Evolutionary conservation across 1,140 invertebrate genomes (phyloP).

Genomic region (Trichoplusia ni): DNA sequence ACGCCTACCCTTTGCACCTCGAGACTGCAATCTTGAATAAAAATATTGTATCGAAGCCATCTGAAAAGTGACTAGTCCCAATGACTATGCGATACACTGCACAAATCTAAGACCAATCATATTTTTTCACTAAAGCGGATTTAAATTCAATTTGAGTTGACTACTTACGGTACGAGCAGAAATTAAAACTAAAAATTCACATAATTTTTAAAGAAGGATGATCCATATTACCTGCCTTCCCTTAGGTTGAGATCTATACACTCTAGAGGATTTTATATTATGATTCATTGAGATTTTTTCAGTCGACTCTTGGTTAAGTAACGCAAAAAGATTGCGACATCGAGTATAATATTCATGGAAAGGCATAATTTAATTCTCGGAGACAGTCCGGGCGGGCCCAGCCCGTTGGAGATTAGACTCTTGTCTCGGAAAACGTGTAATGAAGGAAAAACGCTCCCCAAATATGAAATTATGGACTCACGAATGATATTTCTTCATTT

Average conservation of each 20-base stretch:
- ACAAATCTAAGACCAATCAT: no score
- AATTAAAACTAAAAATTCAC: conserved; percentile 19
- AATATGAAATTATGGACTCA: conserved; percentile 71
- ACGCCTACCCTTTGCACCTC: no score
- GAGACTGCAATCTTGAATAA: no score
- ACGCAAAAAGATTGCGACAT: conserved; percentile 72
- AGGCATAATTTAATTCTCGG: conserved; percentile 75
- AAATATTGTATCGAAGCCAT: no score
- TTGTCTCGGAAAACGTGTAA: conserved; percentile 72
- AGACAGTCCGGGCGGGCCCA: conserved; percentile 59
- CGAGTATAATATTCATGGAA: conserved; percentile 78
- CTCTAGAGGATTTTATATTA: conserved; percentile 33
- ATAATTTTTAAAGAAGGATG: conserved; percentile 5
- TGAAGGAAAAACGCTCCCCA: conserved; percentile 62
- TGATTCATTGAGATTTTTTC: conserved; percentile 50
- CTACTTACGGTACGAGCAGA: conserved; percentile 5
- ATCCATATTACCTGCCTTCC: conserved; percentile 11
- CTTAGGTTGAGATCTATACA: neutral
- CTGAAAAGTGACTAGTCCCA: no score
- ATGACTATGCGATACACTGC: no score
- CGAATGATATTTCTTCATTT: conserved; percentile 58
- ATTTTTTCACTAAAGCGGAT: no score
- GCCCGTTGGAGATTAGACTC: conserved; percentile 63
- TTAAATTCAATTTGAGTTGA: conserved; percentile 17
- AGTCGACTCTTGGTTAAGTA: conserved; percentile 61